Evolutionary conservation across 2,113 vertebrate genomes (phyloP).

Genomic region (Sciurus niger): DNA sequence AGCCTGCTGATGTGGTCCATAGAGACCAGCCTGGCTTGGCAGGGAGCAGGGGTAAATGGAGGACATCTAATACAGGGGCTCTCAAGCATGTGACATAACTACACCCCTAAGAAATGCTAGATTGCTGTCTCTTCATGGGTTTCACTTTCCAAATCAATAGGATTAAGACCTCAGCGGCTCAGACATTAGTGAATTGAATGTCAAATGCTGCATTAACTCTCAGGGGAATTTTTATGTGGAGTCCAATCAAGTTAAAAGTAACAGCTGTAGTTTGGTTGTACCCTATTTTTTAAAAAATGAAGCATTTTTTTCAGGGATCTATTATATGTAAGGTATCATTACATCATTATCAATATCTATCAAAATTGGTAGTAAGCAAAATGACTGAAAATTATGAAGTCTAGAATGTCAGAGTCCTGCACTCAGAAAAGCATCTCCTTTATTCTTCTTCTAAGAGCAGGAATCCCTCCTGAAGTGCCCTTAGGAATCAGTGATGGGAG

Average conservation of each 20-base stretch:
- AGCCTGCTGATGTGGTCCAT: not conserved
- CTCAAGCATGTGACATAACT: not conserved
- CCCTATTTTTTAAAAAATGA: slow-evolving; percentile 7
- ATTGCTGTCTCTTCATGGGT: not conserved
- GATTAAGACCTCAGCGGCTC: slow-evolving; percentile 22
- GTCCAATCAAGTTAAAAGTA: not conserved
- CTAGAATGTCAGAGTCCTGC: slow-evolving; percentile 32
- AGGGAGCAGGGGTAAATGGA: not conserved
- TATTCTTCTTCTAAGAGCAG: not conserved
- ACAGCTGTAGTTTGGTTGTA: not conserved
- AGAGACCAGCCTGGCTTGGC: not conserved
- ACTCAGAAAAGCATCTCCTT: not conserved
- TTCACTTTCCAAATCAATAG: slow-evolving; percentile 60
- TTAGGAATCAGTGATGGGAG: not conserved
- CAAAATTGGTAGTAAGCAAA: slow-evolving; percentile 28
- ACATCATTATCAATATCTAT: not conserved
- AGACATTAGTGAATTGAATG: slow-evolving; percentile 36
- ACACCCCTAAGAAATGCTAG: not conserved
- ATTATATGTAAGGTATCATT: not conserved
- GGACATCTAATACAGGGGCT: not conserved
- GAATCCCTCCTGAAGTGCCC: not conserved
- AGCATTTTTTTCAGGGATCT: not conserved
- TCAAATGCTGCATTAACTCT: slow-evolving; percentile 35
- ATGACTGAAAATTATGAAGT: not conserved
- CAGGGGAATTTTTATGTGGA: slow-evolving; percentile 29